Base-by-base conservation (phyloP, 2,888 invertebrate species). In the Nomada ruficornis region DNA sequence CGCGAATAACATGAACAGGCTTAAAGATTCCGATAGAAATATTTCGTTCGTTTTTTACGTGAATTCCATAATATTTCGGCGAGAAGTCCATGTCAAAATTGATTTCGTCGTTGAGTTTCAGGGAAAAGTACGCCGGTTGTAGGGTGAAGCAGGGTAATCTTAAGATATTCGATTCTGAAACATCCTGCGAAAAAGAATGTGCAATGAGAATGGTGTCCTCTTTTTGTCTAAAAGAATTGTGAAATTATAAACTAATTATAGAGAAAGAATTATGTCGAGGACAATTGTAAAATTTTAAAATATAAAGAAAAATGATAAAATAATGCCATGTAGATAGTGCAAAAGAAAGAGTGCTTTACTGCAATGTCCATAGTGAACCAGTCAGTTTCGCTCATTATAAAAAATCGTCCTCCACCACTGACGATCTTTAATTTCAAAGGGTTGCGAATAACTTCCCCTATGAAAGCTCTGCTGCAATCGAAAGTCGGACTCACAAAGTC, bases 331-430 rank as follows among this genome's bases (percentile, higher is more conserved):
- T 7, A 36, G 36, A 36, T 36, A 36, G 3, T 47, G 11, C 1
- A 0, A 47, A 15, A 47, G 13, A 15, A 15, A 26, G 26, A 44
- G 52, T 50, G 20, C 36, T 36, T 89, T 91, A 94, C 94, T 80
- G 91, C 85, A 50, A 94, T 88, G 68, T 92, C 85, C 88, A 90
- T 91, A 18, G 89, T 89, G 78, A 89, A 91, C 94, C 95, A 95
- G 82, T 94, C 93, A 7, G 92, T 90, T 89, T 95, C 94, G 36
- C 93, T 93, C 79, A 94, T 91, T 52, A 94, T 87, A 77, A 94
- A 94, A 89, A 95, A 95, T 77, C 88, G 90, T 23, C 94, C 94
- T 11, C 82, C 79, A 2, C 91, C 92, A 1, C 95, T 94, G 36
- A 85, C 63, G 83, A 95, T 95, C 82, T 89, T 90, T 50, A 94